A percentile compares a stretch with the other conserved stretches of the same genome.
phyloP scores from a whole-genome alignment of 2,113 vertebrate genomes.

The Syrmaticus mikado region DNA sequence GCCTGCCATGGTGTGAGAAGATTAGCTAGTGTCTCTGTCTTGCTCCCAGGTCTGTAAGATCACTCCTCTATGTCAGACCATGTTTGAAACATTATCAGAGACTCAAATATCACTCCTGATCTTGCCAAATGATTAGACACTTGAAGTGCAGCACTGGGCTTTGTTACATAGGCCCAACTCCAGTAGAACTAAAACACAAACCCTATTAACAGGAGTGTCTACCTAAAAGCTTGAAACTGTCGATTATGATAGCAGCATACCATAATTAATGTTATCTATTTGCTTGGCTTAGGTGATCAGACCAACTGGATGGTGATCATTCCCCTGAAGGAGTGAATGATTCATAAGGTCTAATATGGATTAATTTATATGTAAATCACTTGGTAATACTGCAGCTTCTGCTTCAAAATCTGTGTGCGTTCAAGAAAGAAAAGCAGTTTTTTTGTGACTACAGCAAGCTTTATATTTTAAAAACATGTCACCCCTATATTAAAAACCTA shows the following conservation, averaged over 20 bases:
- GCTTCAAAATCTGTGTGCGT: conserved; percentile 59
- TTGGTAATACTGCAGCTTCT: conserved; percentile 52
- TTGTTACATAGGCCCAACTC: not conserved
- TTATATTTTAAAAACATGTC: not conserved
- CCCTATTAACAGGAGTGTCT: not conserved
- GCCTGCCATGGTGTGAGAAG: not conserved
- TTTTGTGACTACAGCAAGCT: not conserved
- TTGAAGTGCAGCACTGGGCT: not conserved
- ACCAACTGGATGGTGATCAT: conserved; percentile 63
- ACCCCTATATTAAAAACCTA: not conserved
- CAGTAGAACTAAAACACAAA: not conserved
- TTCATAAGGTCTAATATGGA: conserved; percentile 65
- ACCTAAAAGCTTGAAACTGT: conserved; percentile 64
- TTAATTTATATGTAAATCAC: conserved; percentile 75
- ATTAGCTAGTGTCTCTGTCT: not conserved
- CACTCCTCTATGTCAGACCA: not conserved
- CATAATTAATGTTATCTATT: conserved; percentile 46
- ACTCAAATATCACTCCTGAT: too few relatives aligned
- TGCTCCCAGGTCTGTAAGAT: not conserved
- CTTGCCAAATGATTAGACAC: not conserved
- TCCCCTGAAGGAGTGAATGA: conserved; percentile 52
- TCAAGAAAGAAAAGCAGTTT: not conserved
- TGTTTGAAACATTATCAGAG: not conserved
- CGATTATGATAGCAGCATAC: conserved; percentile 47
- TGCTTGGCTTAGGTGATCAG: conserved; percentile 52